Evolutionary conservation across 2,797 vertebrate genomes (phyloP).

Genomic region (Hephaestus fuliginosus): DNA sequence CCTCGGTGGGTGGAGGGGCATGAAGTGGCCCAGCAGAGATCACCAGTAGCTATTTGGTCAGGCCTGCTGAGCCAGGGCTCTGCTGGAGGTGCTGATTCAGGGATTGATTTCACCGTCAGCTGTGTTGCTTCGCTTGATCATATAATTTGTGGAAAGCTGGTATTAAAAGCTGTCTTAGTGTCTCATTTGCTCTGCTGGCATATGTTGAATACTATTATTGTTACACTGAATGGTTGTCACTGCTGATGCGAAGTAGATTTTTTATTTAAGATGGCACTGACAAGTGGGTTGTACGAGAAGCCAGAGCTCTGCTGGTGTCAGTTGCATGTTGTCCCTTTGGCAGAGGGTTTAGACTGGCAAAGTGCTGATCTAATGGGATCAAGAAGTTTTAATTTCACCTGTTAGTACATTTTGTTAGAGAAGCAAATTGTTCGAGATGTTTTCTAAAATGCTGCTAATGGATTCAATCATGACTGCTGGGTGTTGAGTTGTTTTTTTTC

Average conservation of each 20-base stretch:
- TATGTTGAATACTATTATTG: constrained; percentile 38
- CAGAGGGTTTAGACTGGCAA: background rate
- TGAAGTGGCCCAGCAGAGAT: constrained; percentile 33
- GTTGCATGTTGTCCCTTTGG: constrained; percentile 29
- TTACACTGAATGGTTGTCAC: constrained; percentile 26
- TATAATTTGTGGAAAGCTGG: constrained; percentile 52
- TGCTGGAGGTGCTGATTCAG: constrained; percentile 72
- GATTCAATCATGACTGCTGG: background rate
- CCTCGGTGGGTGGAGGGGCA: constrained; percentile 30
- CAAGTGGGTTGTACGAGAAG: constrained; percentile 21
- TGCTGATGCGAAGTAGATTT: constrained; percentile 16
- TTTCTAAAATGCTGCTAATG: background rate
- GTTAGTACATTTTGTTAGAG: background rate
- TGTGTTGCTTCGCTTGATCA: constrained; percentile 57
- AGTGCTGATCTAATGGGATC: background rate
- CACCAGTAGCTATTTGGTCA: constrained; percentile 48
- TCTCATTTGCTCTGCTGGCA: constrained; percentile 35
- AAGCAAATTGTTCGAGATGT: background rate
- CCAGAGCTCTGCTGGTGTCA: constrained; percentile 18
- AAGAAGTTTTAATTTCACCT: background rate
- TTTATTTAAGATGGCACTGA: constrained; percentile 15
- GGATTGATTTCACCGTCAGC: constrained; percentile 66
- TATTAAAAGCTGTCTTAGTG: constrained; percentile 50
- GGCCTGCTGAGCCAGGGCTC: constrained; percentile 42
- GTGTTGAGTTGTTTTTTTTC: background rate